Percentiles rank a stretch among this genome's conserved stretches.
Evolutionary conservation across 2,888 invertebrate genomes (phyloP).

Genomic region (Clusia tigrina): DNA sequence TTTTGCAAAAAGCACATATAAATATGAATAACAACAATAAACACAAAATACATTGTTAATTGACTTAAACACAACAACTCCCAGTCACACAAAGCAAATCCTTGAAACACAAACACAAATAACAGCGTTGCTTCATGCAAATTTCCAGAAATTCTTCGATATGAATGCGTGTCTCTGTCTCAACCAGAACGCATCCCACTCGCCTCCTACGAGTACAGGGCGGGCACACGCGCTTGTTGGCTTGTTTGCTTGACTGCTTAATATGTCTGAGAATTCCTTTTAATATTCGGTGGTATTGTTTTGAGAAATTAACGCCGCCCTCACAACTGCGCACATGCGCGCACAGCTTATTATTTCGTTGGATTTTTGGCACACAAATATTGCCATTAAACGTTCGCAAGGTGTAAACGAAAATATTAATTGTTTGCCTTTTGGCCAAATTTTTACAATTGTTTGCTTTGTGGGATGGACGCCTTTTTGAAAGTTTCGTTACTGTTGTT

Average conservation of each 20-base stretch:
- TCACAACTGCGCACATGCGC: not conserved
- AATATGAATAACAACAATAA: not conserved
- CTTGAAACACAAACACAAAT: not conserved
- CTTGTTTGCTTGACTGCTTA: not conserved
- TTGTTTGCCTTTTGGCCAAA: slow-evolving; percentile 2
- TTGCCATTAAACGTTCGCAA: not conserved
- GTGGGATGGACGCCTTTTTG: not conserved
- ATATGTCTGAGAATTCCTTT: not conserved
- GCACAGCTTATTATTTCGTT: not conserved
- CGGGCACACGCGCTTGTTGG: not conserved
- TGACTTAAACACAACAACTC: slow-evolving; percentile 4
- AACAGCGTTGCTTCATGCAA: not conserved
- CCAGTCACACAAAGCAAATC: not conserved
- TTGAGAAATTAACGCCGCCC: not conserved
- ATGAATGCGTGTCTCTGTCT: not conserved
- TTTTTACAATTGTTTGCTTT: not conserved
- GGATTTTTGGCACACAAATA: no score
- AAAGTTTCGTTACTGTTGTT: not conserved
- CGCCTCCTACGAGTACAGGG: no score
- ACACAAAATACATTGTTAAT: not conserved
- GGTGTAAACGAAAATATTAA: not conserved
- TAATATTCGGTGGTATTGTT: no score
- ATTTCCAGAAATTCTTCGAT: not conserved
- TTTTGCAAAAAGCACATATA: not conserved
- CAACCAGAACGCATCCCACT: not conserved